Base-by-base conservation (phyloP, 2,888 invertebrate genomes). In the Drosophila borealis region DNA sequence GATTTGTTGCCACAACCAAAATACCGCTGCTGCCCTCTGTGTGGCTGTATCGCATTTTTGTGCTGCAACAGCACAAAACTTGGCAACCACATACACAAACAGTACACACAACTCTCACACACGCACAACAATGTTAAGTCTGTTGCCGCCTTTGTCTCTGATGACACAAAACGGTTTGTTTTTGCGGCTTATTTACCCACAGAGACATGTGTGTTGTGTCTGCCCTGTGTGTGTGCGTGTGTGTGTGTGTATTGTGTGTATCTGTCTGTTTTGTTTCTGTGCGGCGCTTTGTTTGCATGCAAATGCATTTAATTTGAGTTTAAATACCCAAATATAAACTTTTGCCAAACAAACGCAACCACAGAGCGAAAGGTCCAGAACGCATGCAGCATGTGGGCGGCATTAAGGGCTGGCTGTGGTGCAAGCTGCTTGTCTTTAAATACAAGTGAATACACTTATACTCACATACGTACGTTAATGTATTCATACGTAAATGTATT, bases 241-340 rank as follows among this genome's bases (percentile, higher is more conserved):
- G 19, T 37, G 25, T 45, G 45, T 44, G 41, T 42, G 13, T 57
- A 41, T 45, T 56, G 53, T 34, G 9, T 55, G 29, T 55, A 9
- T 50, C 39, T 61, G 59, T 44, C 3, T 56, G 59, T 68, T 36
- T 37, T 55, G 45, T 54, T 34, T 69, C 33, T 55, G 57, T 74
- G 46, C 46, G 36, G 29, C 55, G 55, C 76, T 88, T 81, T 87
- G 87, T 89, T 82, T 87, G 76, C 74, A 77, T 78, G 70, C 79
- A 89, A 90, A 89, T 90, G 90, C 88, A 91, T 90, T 91, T 91
- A 90, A 91, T 90, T 91, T 83, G 81, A 84, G 89, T 90, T 89
- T 90, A 90, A 91, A 90, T 90, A 83, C 89, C 81, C 84, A 83
- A 89, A 85, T 88, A 87, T 88, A 89, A 89, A 89, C 88, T 85